A percentile compares a stretch with the other conserved stretches of the same genome.
Evolutionary conservation across 2,113 vertebrate genomes (phyloP).

Genomic region (Cyprichromis sp.): DNA sequence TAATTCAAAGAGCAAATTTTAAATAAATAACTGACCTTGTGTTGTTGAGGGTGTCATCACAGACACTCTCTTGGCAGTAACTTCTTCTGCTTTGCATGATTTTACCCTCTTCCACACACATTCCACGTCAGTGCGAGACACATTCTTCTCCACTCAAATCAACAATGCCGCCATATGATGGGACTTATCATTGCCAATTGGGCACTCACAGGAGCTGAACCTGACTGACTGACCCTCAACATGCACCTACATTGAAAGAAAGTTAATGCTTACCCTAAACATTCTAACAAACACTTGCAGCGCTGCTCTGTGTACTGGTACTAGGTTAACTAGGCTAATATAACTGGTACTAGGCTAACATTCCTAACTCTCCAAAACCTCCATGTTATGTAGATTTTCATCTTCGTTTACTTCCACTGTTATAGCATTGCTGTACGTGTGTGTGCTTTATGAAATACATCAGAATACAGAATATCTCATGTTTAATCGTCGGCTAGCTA

Average conservation of each 20-base stretch:
- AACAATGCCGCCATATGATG: too few species aligned
- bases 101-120: too few species aligned
- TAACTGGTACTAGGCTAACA: neutral
- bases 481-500: neutral
- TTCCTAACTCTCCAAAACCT: neutral
- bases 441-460: neutral
- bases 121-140: too few species aligned
- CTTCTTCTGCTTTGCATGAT: too few species aligned
- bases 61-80: too few species aligned
- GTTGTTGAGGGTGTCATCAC: too few species aligned
- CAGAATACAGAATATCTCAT: neutral
- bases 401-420: neutral
- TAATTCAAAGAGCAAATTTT: neutral
- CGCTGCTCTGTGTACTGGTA: fast-evolving
- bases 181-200: neutral
- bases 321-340: neutral
- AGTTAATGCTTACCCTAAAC: too few species aligned
- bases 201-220: neutral
- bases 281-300: neutral
- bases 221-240: neutral
- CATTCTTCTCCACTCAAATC: neutral
- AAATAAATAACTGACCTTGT: too few species aligned
- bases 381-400: neutral
- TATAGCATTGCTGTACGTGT: neutral
- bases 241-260: too few species aligned